phyloP scores from a whole-genome alignment of 2,888 invertebrate species.

The Sylvicola cinctus region DNA sequence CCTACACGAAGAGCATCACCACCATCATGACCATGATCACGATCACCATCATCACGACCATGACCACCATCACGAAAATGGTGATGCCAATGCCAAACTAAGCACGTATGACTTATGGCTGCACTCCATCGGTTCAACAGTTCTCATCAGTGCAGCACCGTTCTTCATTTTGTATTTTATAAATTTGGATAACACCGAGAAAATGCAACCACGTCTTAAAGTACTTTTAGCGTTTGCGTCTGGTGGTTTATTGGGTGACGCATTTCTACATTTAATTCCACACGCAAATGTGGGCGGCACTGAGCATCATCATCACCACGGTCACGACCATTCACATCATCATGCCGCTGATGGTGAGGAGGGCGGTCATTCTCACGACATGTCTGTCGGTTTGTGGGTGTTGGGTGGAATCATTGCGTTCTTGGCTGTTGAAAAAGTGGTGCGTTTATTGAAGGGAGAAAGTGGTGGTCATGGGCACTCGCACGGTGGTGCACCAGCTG shows the following conservation, averaged over 20 bases:
- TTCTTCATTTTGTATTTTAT: conserved; percentile 84
- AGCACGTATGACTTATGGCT: conserved; percentile 32
- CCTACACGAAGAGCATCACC: conserved; percentile 9
- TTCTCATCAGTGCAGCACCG: conserved; percentile 87
- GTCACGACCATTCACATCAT: conserved; percentile 8
- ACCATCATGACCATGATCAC: conserved; percentile 12
- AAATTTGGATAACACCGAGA: conserved; percentile 69
- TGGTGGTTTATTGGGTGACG: conserved; percentile 91
- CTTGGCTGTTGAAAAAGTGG: conserved; percentile 80
- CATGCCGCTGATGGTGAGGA: conserved; percentile 26
- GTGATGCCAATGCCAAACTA: neutral
- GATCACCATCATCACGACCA: conserved; percentile 11
- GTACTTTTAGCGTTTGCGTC: conserved; percentile 83
- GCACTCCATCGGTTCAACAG: conserved; percentile 72
- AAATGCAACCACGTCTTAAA: conserved; percentile 73
- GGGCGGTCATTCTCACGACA: conserved; percentile 42
- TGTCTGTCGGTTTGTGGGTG: conserved; percentile 87
- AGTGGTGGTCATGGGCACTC: conserved; percentile 62
- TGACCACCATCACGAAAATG: conserved; percentile 7
- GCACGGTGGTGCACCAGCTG: conserved; percentile 26
- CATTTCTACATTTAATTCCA: conserved; percentile 95
- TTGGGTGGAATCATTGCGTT: conserved; percentile 84
- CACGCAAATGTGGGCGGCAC: conserved; percentile 44
- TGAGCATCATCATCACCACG: conserved; percentile 17
- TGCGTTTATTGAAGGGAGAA: conserved; percentile 66